Base-by-base conservation (phyloP, 2,888 invertebrate genomes). In the Phalera bucephala region DNA sequence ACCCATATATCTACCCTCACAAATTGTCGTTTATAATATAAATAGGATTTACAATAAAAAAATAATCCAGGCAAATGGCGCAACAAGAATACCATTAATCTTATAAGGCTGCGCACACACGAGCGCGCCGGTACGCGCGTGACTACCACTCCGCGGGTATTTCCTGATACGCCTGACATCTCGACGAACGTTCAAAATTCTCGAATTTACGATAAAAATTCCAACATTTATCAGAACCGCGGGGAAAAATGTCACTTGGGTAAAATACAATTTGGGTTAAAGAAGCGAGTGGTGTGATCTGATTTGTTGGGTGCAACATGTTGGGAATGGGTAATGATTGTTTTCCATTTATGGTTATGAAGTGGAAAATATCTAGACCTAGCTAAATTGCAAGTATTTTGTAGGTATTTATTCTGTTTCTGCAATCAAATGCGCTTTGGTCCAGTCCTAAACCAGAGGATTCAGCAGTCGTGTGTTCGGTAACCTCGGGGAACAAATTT, bases 71-170 rank as follows among this genome's bases (percentile, higher is more conserved):
- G 45, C 44, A 54, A 64, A 55, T 52, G 50, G 38, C 33, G 52
- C 46, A 47, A 52, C 43, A 40, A 52, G 36, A 53, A 52, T 32
- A 23, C 50, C 49, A 68, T 61, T 59, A 55, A 59, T 62, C 53
- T 52, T 33, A 31, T 52, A 54, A 54, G 52, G 36, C 42, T 34
- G 32, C 27, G 33, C 36, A 37, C 48, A 54, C 52, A 58, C 45
- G 31, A 29, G 36, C 40, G 38, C 41, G 49, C 45, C 40, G 37
- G 45, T 40, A 39, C 31, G 45, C 35, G 38, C 58, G 56, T 58
- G 56, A 52, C 48, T 53, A 44, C 13, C 21, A 21, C 7, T 7
- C 7, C 2, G 21, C 2, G 21, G 8, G 6, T 2, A 21, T 22
- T 10, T 22, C 22, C 5, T 10, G 22, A 22, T 22, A 20, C n/a